Base-by-base conservation (phyloP, 2,888 invertebrate genomes). In the Stenichneumon culpator region DNA sequence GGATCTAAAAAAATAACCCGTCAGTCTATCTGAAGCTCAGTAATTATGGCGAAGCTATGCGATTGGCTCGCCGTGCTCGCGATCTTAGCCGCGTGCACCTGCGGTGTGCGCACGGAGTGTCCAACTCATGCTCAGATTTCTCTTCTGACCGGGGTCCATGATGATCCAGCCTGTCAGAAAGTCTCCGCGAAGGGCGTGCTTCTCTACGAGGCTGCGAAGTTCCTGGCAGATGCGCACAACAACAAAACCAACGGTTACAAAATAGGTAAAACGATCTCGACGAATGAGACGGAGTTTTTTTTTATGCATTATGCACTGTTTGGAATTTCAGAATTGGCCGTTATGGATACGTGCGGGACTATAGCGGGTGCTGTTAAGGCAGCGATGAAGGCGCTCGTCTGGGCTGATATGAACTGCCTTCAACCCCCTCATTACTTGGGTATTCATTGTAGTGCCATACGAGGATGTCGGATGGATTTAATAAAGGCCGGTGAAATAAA, bases 321-420 rank as follows among this genome's bases (percentile, higher is more conserved):
- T 60, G 0, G n/a, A 16, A 39, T 83, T 86, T 65, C 57, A 92
- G 92, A 89, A 67, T 54, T 91, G 28, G 87, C 89, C 32, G 90
- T 93, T 47, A 86, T 94, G 82, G 94, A 94, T 86, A 94, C 94
- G 16, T 94, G 94, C 86, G 94, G 93, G n/a, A 93, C 90, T 74
- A 88, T 92, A 44, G 87, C 92, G 9, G 93, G 93, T 9, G 91
- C 94, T 25, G 86, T 94, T 75, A 93, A 93, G 83, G 93, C 94
- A 6, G 90, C 93, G 2, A 93, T 94, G 91, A 94, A 94, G 84
- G 92, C 93, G 75, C 89, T 94, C 69, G 93, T 94, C 2, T 90
- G 90, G 87, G 92, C 93, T 3, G 93, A 94, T 57, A 90, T 94
- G 36, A 93, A 92, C 60, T 94, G 94, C 65, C 88, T 93, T 32